phyloP scores from a whole-genome alignment of 1,140 invertebrate genomes.

The Drosophila dunni region DNA sequence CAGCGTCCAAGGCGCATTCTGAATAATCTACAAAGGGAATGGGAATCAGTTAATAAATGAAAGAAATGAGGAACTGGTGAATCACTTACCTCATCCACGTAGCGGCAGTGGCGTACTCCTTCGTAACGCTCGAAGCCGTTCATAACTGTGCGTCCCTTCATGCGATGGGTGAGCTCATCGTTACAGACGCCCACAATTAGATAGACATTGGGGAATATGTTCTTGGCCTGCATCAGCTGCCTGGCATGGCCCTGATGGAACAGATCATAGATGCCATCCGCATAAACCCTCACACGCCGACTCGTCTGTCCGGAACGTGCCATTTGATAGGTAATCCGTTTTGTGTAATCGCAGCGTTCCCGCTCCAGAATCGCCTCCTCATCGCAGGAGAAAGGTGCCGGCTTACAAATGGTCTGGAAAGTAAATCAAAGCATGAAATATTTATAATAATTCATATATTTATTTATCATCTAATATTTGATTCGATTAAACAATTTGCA shows the following conservation, averaged over 20 bases:
- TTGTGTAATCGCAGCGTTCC: conserved; percentile 92
- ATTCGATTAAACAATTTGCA: neutral
- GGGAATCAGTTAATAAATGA: neutral
- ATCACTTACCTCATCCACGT: conserved; percentile 95
- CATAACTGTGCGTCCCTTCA: conserved; percentile 99
- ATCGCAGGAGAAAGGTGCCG: conserved; percentile 96
- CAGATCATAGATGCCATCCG: conserved; percentile 98
- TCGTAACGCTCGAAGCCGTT: conserved; percentile 98
- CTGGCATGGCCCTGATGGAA: conserved; percentile 99
- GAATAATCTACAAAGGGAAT: conserved; percentile 87
- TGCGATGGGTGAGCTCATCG: conserved; percentile 94
- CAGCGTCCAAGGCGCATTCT: conserved; percentile 97
- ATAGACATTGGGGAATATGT: conserved; percentile 98
- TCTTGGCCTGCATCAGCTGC: conserved; percentile 99
- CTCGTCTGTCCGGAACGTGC: conserved; percentile 91
- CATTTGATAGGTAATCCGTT: conserved; percentile 93
- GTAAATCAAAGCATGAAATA: neutral
- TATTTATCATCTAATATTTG: no score
- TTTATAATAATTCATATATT: neutral
- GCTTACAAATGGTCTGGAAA: conserved; percentile 91
- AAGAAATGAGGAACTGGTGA: no score
- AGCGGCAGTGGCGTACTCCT: conserved; percentile 98
- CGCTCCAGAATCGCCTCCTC: conserved; percentile 91
- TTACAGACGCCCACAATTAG: conserved; percentile 99
- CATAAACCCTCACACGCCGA: conserved; percentile 95